Base-by-base conservation (phyloP, 2,888 invertebrate species). In the Heliconius cydno region DNA sequence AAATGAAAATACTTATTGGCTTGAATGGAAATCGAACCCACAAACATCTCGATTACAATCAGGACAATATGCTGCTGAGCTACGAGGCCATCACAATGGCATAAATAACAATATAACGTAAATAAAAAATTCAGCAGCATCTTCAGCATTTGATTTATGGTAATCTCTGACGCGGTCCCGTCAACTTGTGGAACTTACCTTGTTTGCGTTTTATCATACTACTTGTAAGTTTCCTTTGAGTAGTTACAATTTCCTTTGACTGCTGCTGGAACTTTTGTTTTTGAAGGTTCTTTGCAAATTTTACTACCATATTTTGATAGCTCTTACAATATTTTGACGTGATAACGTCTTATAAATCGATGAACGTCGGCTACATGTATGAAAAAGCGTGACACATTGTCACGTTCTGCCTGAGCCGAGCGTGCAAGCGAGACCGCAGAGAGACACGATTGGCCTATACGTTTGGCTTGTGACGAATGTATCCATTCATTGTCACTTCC, bases 191-290 rank as follows among this genome's bases (percentile, higher is more conserved):
- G 46, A 63, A 74, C 68, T 70, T 60, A 41, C 57, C 63, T 79
- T 79, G 79, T 75, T 79, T 74, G 74, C 68, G 68, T 79, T 75
- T 75, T 75, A 75, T 75, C 75, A 75, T 75, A 65, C 75, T 75
- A 46, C 66, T 66, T 66, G 65, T 75, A 46, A 75, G 28, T 75
- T 75, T 6, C 66, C 46, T 75, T 75, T 46, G 65, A 75, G 65
- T 66, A 75, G 41, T 75, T 65, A 30, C 41, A 66, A 28, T 28
- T 46, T 30, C 65, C 41, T 46, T 46, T 41, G 28, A 46, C 25
- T 65, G 34, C 6, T 6, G 22, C n/a, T 34, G 0, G 6, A 75
- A 41, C n/a, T 65, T 75, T 66, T 41, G 65, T 75, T 28, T 75
- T 46, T 30, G 28, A 68, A 46, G 46, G 63, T 66, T 30, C 30